Evolutionary conservation across 1,140 invertebrate genomes (phyloP), one percentile per base, ranked within the genome.

Genomic region (Plodia interpunctella): DNA sequence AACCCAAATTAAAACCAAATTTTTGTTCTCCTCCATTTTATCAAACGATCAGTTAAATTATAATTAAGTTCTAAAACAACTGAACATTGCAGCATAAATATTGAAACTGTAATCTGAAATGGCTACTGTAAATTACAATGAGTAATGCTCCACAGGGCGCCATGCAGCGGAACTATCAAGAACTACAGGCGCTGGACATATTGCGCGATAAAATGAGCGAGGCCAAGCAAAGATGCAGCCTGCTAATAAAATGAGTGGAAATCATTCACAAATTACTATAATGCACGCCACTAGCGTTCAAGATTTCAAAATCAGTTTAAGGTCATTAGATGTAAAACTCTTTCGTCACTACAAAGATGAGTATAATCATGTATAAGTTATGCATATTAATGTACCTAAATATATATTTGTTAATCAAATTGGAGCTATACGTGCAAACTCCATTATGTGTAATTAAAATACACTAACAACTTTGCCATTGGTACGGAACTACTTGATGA

Each of bases 151-250:
- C 51, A 53, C 19, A 53, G 18, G 51, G 20, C 51, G 51, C 51
- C 51, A 53, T n/a, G 19, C 19, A 28, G 51, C 51, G 51, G 51
- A 53, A 53, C 51, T 21, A 53, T 25, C 21, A 25, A 20, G 51
- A 25, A 53, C 51, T 53, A 53, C 13, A 53, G 51, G 51, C 19
- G 21, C 19, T 21, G 51, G 19, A 53, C 51, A 53, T 53, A 53
- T 53, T 53, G 51, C 51, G 51, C 51, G 51, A 53, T 25, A 28
- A 53, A 28, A 53, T 53, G 51, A 53, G 38, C 38, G 38, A 44
- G n/a, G 38, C 38, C 38, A 44, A 44, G 38, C 38, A n/a, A 44
- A 44, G 38, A 44, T 44, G 38, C 15, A 44, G 38, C 5, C 13
- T 15, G 15, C 38, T 44, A 44, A 44, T 15, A 15, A 44, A 44